These are phyloP conservation scores for Cacatua alba DNA, from an alignment of 2,113 vertebrate genomes.

Conservation along the genomic window DNA sequence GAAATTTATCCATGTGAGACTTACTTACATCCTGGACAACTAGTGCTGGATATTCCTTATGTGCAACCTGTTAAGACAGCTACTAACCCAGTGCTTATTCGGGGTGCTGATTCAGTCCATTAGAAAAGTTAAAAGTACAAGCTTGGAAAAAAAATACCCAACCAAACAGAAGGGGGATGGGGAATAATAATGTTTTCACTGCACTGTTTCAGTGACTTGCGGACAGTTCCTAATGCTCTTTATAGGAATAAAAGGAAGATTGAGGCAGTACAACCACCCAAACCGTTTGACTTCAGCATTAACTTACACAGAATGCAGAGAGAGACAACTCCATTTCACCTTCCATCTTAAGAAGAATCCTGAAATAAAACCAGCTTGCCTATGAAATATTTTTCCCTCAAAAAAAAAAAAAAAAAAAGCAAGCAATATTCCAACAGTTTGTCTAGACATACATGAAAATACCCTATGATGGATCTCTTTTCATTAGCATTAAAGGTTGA, in stretches of 20 bases:
- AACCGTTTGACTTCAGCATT: neutral
- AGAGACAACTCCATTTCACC: neutral
- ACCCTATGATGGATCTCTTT: neutral
- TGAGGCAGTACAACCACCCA: slow-evolving; percentile 41
- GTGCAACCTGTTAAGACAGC: slow-evolving; percentile 6
- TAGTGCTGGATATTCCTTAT: neutral
- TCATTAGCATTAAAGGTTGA: neutral
- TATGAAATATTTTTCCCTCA: neutral
- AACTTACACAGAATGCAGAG: slow-evolving; percentile 45
- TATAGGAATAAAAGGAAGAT: slow-evolving; percentile 23
- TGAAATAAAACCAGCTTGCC: slow-evolving; percentile 28
- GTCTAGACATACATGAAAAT: neutral
- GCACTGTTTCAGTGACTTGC: slow-evolving; percentile 36
- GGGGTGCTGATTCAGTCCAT: neutral
- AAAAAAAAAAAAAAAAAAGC: neutral
- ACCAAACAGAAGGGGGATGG: neutral
- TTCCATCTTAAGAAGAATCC: slow-evolving; percentile 14
- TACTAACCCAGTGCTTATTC: slow-evolving; percentile 20
- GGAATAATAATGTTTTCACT: neutral
- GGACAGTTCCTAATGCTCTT: slow-evolving; percentile 9
- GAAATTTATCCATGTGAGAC: slow-evolving; percentile 47
- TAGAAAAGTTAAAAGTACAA: slow-evolving; percentile 32
- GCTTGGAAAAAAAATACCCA: neutral
- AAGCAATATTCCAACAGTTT: neutral
- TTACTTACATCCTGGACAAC: slow-evolving; percentile 18